Percentiles rank a stretch among this genome's conserved stretches.
Evolutionary conservation across 2,888 invertebrate species (phyloP).

Genomic region (Liposcelis brunnea): DNA sequence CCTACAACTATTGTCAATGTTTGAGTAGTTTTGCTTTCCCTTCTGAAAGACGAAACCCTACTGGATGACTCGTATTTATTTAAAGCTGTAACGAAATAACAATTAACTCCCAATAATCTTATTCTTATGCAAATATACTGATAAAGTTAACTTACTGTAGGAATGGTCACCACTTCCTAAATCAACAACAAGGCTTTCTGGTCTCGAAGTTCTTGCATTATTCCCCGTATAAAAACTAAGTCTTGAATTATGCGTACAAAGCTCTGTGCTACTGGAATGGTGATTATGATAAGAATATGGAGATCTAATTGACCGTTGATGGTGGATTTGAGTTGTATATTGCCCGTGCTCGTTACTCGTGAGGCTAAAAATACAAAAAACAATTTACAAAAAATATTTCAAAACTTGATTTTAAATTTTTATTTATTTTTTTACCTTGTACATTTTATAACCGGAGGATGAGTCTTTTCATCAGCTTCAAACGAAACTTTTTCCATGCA

Average conservation of each 20-base stretch:
- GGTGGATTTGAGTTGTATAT: conserved; percentile 2
- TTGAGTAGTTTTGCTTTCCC: conserved; percentile 78
- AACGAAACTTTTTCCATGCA: conserved; percentile 25
- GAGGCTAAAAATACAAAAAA: conserved; percentile 13
- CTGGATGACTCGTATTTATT: conserved; percentile 9
- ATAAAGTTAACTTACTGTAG: no score
- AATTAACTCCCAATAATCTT: no score
- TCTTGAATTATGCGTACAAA: conserved; percentile 11
- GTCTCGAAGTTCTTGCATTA: conserved; percentile 22
- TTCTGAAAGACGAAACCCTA: conserved; percentile 30
- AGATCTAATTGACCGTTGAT: conserved; percentile 4
- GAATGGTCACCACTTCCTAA: conserved; percentile 23
- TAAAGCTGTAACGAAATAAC: background rate
- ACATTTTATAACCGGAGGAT: conserved; percentile 19
- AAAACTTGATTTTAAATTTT: conserved; percentile 3
- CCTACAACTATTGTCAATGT: conserved; percentile 75
- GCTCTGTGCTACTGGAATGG: conserved; percentile 20
- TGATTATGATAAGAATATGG: conserved; percentile 11
- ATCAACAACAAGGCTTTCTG: conserved; percentile 35
- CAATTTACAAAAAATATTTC: background rate
- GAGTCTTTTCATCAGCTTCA: conserved; percentile 24
- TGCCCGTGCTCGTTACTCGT: conserved; percentile 14
- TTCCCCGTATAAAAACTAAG: conserved; percentile 14
- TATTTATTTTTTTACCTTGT: conserved; percentile 21
- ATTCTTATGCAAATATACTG: no score